Conservation (phyloP, 2,113 vertebrate genomes). For the Bagarius yarrelli region DNA sequence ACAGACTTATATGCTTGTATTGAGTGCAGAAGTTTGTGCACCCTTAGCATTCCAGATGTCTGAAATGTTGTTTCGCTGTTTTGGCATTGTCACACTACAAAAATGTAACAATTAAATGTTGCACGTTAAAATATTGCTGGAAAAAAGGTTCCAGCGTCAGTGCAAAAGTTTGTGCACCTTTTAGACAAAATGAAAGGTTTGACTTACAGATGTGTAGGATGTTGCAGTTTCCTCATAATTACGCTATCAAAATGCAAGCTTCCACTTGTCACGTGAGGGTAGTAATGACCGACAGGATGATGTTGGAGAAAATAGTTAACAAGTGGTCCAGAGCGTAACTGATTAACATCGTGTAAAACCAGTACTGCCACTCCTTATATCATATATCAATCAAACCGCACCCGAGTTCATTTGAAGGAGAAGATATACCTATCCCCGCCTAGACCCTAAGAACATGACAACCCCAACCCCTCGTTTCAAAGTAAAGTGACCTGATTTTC, state of each 20-base stretch:
- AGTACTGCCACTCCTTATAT: too few species aligned
- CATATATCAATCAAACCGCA: too few species aligned
- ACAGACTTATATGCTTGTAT: background rate
- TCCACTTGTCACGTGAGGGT: too few species aligned
- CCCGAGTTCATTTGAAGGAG: too few species aligned
- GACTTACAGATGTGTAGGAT: too few species aligned
- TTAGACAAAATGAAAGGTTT: background rate
- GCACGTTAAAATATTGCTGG: background rate
- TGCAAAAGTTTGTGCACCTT: background rate
- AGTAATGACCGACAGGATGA: too few species aligned
- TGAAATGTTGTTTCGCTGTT: background rate
- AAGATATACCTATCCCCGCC: too few species aligned
- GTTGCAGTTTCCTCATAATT: too few species aligned
- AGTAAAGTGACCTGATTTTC: conserved; percentile 1
- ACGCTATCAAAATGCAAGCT: too few species aligned
- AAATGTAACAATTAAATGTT: background rate
- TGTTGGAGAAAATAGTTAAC: too few species aligned
- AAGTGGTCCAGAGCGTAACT: too few species aligned
- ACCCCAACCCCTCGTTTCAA: background rate
- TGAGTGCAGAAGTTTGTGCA: background rate
- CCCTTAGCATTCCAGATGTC: background rate
- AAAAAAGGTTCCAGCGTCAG: background rate
- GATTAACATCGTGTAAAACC: too few species aligned
- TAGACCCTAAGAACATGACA: background rate
- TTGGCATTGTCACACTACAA: background rate